Evolutionary conservation across 2,113 vertebrate species (phyloP).

Genomic region (Nansenia antarctica): DNA sequence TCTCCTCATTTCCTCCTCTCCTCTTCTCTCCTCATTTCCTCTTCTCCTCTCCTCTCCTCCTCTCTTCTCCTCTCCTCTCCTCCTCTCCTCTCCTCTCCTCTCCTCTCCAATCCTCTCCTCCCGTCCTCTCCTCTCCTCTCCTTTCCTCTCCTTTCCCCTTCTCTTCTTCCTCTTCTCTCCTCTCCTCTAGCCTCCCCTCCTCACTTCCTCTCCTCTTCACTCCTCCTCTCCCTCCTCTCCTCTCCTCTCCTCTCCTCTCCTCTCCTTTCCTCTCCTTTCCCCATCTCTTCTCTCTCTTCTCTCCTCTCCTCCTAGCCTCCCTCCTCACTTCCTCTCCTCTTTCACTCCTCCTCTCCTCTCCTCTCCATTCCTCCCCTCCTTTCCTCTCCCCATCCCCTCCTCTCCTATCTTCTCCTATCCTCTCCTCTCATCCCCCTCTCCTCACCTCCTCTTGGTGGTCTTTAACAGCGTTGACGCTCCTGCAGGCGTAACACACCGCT

Average conservation of each 20-base stretch:
- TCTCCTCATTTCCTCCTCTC: no score
- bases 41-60: background rate
- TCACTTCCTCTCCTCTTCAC: no score
- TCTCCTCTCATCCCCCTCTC: background rate
- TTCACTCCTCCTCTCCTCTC: background rate
- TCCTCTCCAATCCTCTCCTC: background rate
- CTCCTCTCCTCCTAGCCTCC: no score
- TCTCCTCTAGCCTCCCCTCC: background rate
- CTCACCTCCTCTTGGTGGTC: no score
- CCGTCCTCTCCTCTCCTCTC: background rate
- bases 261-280: background rate
- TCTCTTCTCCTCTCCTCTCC: background rate
- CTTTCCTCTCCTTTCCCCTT: background rate
- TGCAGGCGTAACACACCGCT: background rate
- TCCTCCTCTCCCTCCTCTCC: background rate
- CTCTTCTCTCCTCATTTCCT: background rate
- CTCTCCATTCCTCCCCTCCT: slow-evolving; percentile 10
- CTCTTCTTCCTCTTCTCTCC: background rate
- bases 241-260: slow-evolving; percentile 9
- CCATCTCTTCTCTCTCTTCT: no score
- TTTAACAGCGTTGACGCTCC: no score
- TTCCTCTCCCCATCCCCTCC: background rate
- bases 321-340: background rate
- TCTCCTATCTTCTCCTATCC: background rate
- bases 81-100: background rate